Evolutionary conservation across 35 echinoderm and acorn worm species (phyloP), one percentile per base, ranked within the genome.

Genomic region (Holothuria glaberrima): DNA sequence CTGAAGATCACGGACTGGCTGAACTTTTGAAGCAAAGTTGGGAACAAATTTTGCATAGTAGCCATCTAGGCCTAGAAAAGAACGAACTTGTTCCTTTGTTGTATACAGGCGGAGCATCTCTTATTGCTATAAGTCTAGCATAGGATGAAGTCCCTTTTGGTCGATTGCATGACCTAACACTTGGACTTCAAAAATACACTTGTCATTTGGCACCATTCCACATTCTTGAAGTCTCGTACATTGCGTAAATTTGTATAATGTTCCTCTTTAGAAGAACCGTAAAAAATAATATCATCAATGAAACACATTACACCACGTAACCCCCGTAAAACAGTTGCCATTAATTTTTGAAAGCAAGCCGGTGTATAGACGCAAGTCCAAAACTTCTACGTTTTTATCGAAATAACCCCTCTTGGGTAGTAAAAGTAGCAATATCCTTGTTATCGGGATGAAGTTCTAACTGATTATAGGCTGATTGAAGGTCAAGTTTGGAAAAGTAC

Each of bases 31-130:
- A 30, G 54, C 79, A 70, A 74, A 92, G 13, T 88, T 86, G 5
- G 86, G 65, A 9, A 93, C 75, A 74, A 93, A 93, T 28, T 83
- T 93, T 17, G 59, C 62, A 48, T 89, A 89, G 48, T 63, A 89
- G 30, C 75, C 86, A 12, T 73, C 58, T 17, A 76, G 25, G 4
- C 62, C 92, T 16, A 89, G 48, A 31, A 89, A 93, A 36, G 75
- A 89, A 50, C 35, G 45, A 61, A 93, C 58, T 78, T 93, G 86
- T 57, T 81, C 73, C 34, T n/a, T 75, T 32, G 89, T 80, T 19
- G 59, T 54, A 19, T n/a, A 69, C 84, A 12, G 62, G 33, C 6
- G 76, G 45, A 25, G 85, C 62, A 46, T 71, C 45, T 30, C 27
- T 2, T 26, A 86, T 86, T 21, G 83, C 83, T 41, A 17, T 63